Conservation (phyloP, 2,888 invertebrate genomes). For the Euclidia mi region DNA sequence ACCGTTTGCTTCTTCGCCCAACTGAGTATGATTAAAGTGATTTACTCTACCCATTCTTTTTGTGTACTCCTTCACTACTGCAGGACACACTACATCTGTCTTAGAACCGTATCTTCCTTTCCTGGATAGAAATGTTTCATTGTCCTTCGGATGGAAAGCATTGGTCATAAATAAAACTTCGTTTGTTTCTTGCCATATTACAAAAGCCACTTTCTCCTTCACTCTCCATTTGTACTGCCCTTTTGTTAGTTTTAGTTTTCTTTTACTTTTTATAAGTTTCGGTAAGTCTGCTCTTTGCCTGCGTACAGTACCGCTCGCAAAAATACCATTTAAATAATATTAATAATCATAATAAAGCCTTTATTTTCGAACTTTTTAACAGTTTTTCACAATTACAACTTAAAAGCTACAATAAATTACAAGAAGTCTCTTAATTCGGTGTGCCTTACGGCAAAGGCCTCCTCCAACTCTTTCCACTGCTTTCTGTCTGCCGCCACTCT, state of each 20-base stretch:
- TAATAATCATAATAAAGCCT: too few species aligned
- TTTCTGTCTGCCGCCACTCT: too few species aligned
- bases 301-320: slow-evolving; percentile 20
- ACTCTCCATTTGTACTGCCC: slow-evolving; percentile 48
- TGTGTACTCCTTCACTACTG: slow-evolving; percentile 36
- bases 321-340: too few species aligned
- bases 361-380: too few species aligned
- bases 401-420: too few species aligned
- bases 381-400: too few species aligned
- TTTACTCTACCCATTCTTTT: slow-evolving; percentile 45
- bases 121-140: slow-evolving; percentile 25
- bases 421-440: too few species aligned
- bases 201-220: slow-evolving; percentile 42
- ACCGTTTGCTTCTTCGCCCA: slow-evolving; percentile 43
- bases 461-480: too few species aligned
- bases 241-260: slow-evolving; percentile 40
- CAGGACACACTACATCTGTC: slow-evolving; percentile 28
- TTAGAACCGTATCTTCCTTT: slow-evolving; percentile 18
- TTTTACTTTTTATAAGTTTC: slow-evolving; percentile 37
- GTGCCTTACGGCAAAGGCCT: too few species aligned
- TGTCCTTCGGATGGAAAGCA: slow-evolving; percentile 50
- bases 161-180: slow-evolving; percentile 43
- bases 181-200: slow-evolving; percentile 47
- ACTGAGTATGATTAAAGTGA: slow-evolving; percentile 47
- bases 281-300: slow-evolving; percentile 41